These are phyloP conservation scores for Melanargia galathea DNA, from an alignment of 2,888 invertebrate species.

Conservation along the genomic window DNA sequence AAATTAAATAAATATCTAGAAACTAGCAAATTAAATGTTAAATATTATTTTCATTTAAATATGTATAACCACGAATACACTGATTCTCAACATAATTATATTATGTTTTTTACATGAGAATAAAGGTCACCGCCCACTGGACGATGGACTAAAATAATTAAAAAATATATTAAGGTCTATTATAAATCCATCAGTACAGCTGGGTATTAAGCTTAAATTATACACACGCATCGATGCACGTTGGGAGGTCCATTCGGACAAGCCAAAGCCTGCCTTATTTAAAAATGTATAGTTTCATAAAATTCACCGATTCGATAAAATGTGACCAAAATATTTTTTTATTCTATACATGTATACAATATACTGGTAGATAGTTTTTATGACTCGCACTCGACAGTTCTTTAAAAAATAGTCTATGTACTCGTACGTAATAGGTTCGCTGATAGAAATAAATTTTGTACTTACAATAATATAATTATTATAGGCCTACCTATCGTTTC, in stretches of 20 bases:
- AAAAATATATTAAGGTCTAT: background rate
- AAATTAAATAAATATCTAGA: background rate
- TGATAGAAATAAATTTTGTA: background rate
- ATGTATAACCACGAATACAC: background rate
- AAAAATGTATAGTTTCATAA: constrained; percentile 28
- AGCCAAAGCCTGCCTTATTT: constrained; percentile 28
- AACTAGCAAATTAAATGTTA: background rate
- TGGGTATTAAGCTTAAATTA: background rate
- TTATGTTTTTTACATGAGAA: background rate
- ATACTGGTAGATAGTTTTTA: constrained; percentile 8
- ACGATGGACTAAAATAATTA: background rate
- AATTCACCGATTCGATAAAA: constrained; percentile 31
- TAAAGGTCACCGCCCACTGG: background rate
- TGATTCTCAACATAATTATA: background rate
- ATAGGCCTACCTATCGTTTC: too few species aligned
- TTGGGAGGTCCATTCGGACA: background rate
- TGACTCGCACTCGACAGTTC: constrained; percentile 13
- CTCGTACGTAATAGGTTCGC: background rate
- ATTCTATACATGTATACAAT: too few species aligned
- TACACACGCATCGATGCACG: background rate
- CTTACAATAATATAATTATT: background rate
- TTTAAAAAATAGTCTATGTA: background rate
- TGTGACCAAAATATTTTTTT: constrained; percentile 33
- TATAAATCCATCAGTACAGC: background rate
- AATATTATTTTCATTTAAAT: background rate